Evolutionary conservation across 1,140 invertebrate species (phyloP).

Genomic region (Sogatella furcifera): DNA sequence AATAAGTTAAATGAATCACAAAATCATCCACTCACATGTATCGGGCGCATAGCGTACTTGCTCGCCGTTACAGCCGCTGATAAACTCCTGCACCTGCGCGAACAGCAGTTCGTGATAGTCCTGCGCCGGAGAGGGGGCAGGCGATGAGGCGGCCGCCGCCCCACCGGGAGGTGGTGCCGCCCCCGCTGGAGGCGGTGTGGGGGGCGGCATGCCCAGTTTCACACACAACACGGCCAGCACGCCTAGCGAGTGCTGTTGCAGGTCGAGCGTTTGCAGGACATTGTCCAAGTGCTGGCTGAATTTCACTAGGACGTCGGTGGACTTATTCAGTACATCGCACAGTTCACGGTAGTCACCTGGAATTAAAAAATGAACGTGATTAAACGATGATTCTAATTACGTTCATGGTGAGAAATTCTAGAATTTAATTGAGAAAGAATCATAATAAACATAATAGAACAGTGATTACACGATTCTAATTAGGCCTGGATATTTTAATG

Average conservation of each 20-base stretch:
- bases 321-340: constrained; percentile 67
- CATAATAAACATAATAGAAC: no score
- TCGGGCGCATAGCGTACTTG: constrained; percentile 77
- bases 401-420: no score
- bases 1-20: not conserved
- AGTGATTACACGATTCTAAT: no score
- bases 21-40: constrained; percentile 70
- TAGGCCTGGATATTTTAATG: no score
- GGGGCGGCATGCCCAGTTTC: constrained; percentile 38
- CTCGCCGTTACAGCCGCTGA: constrained; percentile 71
- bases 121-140: not conserved
- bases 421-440: no score
- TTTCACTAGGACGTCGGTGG: constrained; percentile 63
- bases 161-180: constrained; percentile 31
- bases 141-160: not conserved
- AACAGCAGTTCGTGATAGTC: constrained; percentile 39
- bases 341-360: constrained; percentile 73
- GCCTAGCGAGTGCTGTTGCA: constrained; percentile 81
- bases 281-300: constrained; percentile 77
- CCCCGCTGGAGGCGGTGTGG: constrained; percentile 40
- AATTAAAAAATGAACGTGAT: constrained; percentile 25
- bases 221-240: constrained; percentile 74
- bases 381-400: no score
- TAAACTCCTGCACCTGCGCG: constrained; percentile 69
- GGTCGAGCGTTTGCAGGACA: constrained; percentile 72